Evolutionary conservation across 2,797 vertebrate species (phyloP), one percentile per base, ranked within the genome.

Genomic region (Gymnopithys bicolor): DNA sequence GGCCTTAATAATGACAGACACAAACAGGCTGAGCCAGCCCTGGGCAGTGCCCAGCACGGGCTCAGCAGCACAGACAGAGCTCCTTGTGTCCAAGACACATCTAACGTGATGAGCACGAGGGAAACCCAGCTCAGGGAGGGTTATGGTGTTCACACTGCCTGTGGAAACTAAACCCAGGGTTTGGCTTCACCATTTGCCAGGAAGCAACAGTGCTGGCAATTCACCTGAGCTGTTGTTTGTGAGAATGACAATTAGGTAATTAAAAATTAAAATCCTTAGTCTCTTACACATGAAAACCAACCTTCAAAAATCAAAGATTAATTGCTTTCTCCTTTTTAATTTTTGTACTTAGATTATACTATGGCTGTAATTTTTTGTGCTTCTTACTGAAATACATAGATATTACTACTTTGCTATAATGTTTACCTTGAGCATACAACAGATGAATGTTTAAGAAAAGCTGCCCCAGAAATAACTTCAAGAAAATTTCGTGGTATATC

Each of bases 1-100:
- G 37, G 35, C 75, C 33, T 24, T 13, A 43, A 74, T 9, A 89
- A 35, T 16, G 24, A 56, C 1, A 2, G 41, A 53, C 21, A 71
- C 24, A 53, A 78, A 81, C 0, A 90, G 39, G 7, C 56, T 56
- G 51, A 87, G 33, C 27, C 46, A 49, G 48, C 9, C 37, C 24
- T 8, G 53, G 3, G 4, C 67, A 49, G 63, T 14, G 33, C 30
- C 77, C 88, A 46, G 19, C n/a, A 18, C 0, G 0, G 7, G 64
- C 69, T 85, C 7, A 22, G 39, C 46, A 55, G 33, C 56, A 74
- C 8, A 64, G 25, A 33, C 9, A 17, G 5, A n/a, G 23, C 60
- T 37, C 43, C 74, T 24, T 19, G 30, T 6, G 56, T 4, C 70
- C 60, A 52, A 76, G 41, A 43, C 28, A 37, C 25, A 73, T 80